Conservation (phyloP, 2,888 invertebrate genomes). For the Caenorhabditis japonica region DNA sequence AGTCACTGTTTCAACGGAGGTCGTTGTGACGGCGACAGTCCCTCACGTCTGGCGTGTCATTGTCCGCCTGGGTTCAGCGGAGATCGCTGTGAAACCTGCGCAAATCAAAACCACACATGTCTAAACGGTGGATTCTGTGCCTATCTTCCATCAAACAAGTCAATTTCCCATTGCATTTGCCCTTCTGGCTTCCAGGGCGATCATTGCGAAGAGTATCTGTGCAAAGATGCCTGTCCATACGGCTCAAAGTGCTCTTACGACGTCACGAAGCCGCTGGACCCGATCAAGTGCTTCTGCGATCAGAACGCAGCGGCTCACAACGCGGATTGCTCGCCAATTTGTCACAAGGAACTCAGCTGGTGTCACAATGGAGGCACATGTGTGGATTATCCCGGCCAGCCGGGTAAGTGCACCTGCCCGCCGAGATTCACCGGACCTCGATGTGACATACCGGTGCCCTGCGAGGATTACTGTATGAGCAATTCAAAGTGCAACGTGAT, state of each 20-base stretch:
- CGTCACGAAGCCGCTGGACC: slow-evolving; percentile 8
- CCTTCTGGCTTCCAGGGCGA: slow-evolving; percentile 30
- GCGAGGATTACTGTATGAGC: slow-evolving; percentile 57
- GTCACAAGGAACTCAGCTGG: slow-evolving; percentile 34
- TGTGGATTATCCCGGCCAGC: slow-evolving; percentile 30
- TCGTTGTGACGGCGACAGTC: slow-evolving; percentile 8
- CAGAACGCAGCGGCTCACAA: slow-evolving; percentile 37
- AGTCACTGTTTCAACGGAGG: slow-evolving; percentile 45
- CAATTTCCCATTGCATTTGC: slow-evolving; percentile 25
- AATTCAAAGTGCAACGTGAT: slow-evolving; percentile 42
- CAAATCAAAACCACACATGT: slow-evolving; percentile 74
- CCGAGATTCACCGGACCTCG: slow-evolving; percentile 40
- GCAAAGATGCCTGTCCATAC: slow-evolving; percentile 41
- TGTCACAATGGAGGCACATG: slow-evolving; percentile 48
- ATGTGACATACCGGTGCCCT: slow-evolving; percentile 24
- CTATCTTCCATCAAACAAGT: slow-evolving; percentile 3
- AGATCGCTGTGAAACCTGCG: slow-evolving; percentile 80
- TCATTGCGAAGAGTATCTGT: slow-evolving; percentile 32
- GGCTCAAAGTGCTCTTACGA: slow-evolving; percentile 35
- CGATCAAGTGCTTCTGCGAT: slow-evolving; percentile 30
- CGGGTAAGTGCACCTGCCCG: slow-evolving; percentile 44
- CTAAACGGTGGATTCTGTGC: slow-evolving; percentile 39
- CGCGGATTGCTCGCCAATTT: slow-evolving; percentile 45
- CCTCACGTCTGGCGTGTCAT: slow-evolving; percentile 3
- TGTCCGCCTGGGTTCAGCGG: slow-evolving; percentile 78